Evolutionary conservation across 2,797 vertebrate genomes (phyloP).

Genomic region (Neomorphus geoffroyi): DNA sequence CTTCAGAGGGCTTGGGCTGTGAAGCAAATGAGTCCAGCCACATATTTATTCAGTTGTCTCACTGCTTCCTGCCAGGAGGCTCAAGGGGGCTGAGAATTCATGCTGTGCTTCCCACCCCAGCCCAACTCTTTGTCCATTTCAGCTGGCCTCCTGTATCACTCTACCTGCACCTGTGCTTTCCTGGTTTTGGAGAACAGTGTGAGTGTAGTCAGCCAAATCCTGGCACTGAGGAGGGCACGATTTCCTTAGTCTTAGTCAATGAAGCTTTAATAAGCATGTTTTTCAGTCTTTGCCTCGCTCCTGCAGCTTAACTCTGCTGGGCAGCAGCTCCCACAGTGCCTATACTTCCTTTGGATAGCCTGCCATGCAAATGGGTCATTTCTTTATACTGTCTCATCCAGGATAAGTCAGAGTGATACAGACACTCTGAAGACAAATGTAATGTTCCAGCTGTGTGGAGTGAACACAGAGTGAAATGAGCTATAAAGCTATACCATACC

Average conservation of each 20-base stretch:
- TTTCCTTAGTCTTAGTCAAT: not conserved
- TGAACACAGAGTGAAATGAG: not conserved
- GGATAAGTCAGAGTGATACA: not conserved
- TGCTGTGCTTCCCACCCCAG: not conserved
- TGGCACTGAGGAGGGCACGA: not conserved
- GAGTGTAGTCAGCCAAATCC: not conserved
- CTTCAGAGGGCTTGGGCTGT: not conserved
- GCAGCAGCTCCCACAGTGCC: not conserved
- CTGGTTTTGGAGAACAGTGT: not conserved
- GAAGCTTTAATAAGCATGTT: not conserved
- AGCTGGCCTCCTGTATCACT: not conserved
- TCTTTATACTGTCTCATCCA: not conserved
- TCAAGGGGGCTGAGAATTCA: not conserved
- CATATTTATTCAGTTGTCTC: not conserved
- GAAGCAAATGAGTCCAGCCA: not conserved
- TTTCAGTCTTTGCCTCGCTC: not conserved
- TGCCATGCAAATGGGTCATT: not conserved
- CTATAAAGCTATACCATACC: not conserved
- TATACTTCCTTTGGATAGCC: not conserved
- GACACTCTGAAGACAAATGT: not conserved
- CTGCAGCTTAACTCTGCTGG: not conserved
- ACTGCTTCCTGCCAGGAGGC: not conserved
- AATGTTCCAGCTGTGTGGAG: not conserved
- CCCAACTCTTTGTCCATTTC: not conserved
- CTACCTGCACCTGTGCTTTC: not conserved